These are phyloP conservation scores for Drosophila borborema DNA, from an alignment of 2,888 invertebrate genomes.

Conservation along the genomic window DNA sequence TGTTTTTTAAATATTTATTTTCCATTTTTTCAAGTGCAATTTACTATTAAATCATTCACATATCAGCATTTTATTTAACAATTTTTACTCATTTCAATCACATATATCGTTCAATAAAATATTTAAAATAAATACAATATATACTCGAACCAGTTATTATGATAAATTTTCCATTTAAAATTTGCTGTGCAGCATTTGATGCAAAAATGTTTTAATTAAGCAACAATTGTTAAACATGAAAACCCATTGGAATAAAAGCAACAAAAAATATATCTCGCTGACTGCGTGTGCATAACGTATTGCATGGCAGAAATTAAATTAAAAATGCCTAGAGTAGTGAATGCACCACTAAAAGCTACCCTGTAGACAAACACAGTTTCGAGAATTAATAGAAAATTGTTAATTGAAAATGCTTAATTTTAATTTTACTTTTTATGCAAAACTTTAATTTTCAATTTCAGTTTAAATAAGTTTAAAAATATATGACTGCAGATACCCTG, in stretches of 20 bases:
- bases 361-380: background rate
- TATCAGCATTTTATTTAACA: background rate
- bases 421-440: too few relatives aligned
- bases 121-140: background rate
- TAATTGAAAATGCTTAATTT: too few relatives aligned
- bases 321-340: background rate
- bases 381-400: too few relatives aligned
- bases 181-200: constrained; percentile 4
- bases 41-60: background rate
- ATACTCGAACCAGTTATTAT: background rate
- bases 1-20: too few relatives aligned
- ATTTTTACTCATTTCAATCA: background rate
- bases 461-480: background rate
- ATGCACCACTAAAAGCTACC: background rate
- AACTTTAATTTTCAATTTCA: too few relatives aligned
- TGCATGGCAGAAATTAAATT: constrained; percentile 21
- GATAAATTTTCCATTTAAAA: background rate
- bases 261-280: constrained; percentile 11
- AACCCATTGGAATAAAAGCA: constrained; percentile 21
- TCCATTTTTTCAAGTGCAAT: background rate
- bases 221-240: constrained; percentile 27
- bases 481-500: background rate
- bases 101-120: background rate
- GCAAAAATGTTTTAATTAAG: constrained; percentile 48
- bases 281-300: constrained; percentile 27